Evolutionary conservation across 2,797 vertebrate genomes (phyloP).

Genomic region (Myotis planiceps): DNA sequence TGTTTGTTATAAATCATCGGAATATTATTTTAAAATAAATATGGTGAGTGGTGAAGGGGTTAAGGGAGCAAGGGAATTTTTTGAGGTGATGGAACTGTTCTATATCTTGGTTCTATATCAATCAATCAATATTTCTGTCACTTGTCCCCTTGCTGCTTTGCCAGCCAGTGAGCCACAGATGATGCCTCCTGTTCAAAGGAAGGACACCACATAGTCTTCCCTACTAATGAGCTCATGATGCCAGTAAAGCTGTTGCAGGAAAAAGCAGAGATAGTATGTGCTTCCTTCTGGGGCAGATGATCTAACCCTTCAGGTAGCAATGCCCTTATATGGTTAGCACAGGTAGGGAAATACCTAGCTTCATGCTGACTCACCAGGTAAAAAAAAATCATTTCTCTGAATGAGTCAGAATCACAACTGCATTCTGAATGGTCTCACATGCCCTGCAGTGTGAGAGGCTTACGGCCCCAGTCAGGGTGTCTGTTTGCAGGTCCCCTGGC

Average conservation of each 20-base stretch:
- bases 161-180: not conserved
- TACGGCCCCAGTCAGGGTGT: constrained; percentile 50
- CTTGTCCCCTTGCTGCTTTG: not conserved
- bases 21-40: not conserved
- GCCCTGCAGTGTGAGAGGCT: constrained; percentile 63
- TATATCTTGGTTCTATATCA: not conserved
- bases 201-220: constrained; percentile 61
- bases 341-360: constrained; percentile 86
- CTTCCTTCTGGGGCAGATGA: constrained; percentile 79
- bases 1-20: not conserved
- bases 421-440: constrained; percentile 57
- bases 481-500: not conserved
- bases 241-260: constrained; percentile 53
- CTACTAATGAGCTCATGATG: constrained; percentile 70
- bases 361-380: constrained; percentile 88
- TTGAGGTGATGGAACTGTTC: not conserved
- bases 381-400: constrained; percentile 78
- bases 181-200: constrained; percentile 72
- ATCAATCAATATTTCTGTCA: not conserved
- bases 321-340: constrained; percentile 81
- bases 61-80: not conserved
- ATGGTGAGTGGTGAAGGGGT: not conserved
- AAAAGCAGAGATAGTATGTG: constrained; percentile 53
- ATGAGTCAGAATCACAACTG: constrained; percentile 85
- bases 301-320: constrained; percentile 77